These are phyloP conservation scores for Aphis gossypii DNA, from an alignment of 1,140 invertebrate species.

Conservation along the genomic window DNA sequence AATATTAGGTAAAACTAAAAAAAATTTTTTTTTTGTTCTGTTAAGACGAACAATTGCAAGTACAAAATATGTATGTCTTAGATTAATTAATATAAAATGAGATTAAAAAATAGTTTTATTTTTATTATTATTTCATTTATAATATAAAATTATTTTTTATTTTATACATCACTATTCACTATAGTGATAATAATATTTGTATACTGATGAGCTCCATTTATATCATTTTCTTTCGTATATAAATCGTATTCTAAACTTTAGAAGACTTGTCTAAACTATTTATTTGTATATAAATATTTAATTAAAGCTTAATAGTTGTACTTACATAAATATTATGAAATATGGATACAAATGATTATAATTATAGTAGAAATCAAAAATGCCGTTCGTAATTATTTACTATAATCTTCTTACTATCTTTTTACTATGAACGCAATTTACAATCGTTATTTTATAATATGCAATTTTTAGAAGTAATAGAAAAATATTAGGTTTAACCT, in stretches of 20 bases:
- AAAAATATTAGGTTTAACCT: slow-evolving; percentile 42
- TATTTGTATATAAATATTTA: background rate
- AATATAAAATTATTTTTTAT: background rate
- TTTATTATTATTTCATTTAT: background rate
- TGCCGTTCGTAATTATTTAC: background rate
- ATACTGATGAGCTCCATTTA: no score
- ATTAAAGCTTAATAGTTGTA: background rate
- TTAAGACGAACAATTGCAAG: background rate
- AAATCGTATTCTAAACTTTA: background rate
- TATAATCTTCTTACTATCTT: background rate
- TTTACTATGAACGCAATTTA: background rate
- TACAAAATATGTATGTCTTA: no score
- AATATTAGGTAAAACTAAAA: background rate
- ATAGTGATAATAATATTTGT: no score
- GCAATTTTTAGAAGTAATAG: background rate
- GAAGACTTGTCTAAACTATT: background rate
- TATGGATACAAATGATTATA: background rate
- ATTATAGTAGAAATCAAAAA: background rate
- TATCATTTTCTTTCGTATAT: no score
- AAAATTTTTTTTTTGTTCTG: background rate
- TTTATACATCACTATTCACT: background rate
- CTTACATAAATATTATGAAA: background rate
- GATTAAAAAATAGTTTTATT: background rate
- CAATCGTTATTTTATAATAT: background rate
- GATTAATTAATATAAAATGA: background rate